Conservation (phyloP, 2,888 invertebrate species). For the Oasisia sp. region DNA sequence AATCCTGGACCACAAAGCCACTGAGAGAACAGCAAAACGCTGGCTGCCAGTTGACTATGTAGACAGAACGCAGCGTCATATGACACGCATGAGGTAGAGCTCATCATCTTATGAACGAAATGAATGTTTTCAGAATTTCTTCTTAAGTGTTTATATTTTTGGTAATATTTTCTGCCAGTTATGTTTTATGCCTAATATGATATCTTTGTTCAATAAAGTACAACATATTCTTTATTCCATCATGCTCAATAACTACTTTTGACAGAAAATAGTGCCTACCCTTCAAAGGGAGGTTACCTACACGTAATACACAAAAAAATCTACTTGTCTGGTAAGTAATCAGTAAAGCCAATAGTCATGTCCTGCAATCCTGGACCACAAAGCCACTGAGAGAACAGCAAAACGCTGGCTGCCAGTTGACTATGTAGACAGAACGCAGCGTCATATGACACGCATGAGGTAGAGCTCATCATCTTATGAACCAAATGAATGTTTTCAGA, state of each 20-base stretch:
- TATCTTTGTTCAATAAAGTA: too few relatives aligned
- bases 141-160: too few relatives aligned
- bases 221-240: too few relatives aligned
- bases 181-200: too few relatives aligned
- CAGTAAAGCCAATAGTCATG: constrained; percentile 35
- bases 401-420: constrained; percentile 36
- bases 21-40: constrained; percentile 36
- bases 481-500: too few relatives aligned
- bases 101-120: constrained; percentile 42
- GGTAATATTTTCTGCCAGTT: too few relatives aligned
- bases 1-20: constrained; percentile 39
- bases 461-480: constrained; percentile 43
- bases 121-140: too few relatives aligned
- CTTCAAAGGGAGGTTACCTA: too few relatives aligned
- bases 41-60: constrained; percentile 25
- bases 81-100: constrained; percentile 48
- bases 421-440: neutral
- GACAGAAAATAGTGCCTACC: too few relatives aligned
- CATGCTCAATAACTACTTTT: too few relatives aligned
- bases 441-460: constrained; percentile 51
- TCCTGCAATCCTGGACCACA: constrained; percentile 42
- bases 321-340: too few relatives aligned
- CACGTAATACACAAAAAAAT: neutral
- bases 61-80: constrained; percentile 36
- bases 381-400: constrained; percentile 30